Conservation (phyloP, 2,888 invertebrate genomes). For the Phorcus lineatus region DNA sequence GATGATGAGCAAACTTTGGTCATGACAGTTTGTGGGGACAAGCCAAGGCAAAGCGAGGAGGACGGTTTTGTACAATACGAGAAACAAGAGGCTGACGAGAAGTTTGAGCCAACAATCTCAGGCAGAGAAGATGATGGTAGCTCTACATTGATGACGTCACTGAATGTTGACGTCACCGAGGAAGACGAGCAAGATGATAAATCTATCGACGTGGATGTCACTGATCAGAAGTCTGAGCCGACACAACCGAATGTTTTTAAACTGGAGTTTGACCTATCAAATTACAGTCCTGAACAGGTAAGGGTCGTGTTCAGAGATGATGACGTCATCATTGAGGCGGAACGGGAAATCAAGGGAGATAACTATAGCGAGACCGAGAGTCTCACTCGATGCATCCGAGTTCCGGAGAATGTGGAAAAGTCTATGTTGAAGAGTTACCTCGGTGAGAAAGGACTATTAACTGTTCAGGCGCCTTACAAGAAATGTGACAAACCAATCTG, state of each 20-base stretch:
- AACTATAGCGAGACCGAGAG: conserved; percentile 1
- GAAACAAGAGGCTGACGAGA: neutral
- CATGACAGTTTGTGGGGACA: too few relatives aligned
- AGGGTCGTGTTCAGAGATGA: neutral
- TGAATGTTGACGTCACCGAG: neutral
- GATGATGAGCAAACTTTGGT: too few relatives aligned
- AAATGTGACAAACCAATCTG: too few relatives aligned
- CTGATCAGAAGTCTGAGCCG: neutral
- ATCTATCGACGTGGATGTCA: neutral
- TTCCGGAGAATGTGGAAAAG: conserved; percentile 7
- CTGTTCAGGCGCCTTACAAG: neutral
- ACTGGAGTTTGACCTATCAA: neutral
- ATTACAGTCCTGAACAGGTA: neutral
- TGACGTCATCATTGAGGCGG: neutral
- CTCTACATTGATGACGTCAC: neutral
- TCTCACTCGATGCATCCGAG: neutral
- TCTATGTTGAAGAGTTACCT: conserved; percentile 5
- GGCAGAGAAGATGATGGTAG: neutral
- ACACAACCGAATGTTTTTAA: neutral
- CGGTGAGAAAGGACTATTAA: neutral
- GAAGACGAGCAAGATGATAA: neutral
- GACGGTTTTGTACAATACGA: neutral
- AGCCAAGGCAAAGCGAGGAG: neutral
- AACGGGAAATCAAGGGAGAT: neutral
- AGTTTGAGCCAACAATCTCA: neutral